Evolutionary conservation across 1,140 invertebrate genomes (phyloP).

Genomic region (Rhysida immarginata): DNA sequence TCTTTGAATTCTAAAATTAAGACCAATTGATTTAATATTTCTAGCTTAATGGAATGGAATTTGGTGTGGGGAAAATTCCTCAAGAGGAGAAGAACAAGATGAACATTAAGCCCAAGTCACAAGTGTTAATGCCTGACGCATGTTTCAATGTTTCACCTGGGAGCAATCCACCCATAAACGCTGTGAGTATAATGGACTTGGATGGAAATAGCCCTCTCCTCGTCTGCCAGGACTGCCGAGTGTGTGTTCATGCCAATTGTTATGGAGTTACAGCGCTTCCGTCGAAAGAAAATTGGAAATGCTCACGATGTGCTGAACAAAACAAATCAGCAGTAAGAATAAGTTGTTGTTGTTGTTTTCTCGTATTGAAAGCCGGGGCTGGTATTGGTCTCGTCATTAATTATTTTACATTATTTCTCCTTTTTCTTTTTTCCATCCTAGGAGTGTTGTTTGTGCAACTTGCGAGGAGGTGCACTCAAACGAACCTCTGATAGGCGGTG

Average conservation of each 20-base stretch:
- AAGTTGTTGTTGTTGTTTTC: not conserved
- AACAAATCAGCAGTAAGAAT: constrained; percentile 10
- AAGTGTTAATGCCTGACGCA: not conserved
- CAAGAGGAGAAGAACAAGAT: too few relatives aligned
- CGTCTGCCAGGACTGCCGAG: constrained; percentile 27
- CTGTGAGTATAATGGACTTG: constrained; percentile 13
- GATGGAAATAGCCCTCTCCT: constrained; percentile 26
- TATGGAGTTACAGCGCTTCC: constrained; percentile 11
- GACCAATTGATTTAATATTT: too few relatives aligned
- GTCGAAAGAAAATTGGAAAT: constrained; percentile 22
- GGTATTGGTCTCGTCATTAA: not conserved
- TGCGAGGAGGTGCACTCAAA: constrained; percentile 46
- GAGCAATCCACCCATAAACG: not conserved
- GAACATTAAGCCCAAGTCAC: too few relatives aligned
- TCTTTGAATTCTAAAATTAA: too few relatives aligned
- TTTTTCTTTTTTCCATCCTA: constrained; percentile 11
- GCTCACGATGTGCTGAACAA: constrained; percentile 22
- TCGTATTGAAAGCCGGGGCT: not conserved
- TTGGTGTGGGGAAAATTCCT: too few relatives aligned
- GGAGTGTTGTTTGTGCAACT: constrained; percentile 37
- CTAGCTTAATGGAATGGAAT: too few relatives aligned
- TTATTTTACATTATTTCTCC: not conserved
- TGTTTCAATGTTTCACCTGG: constrained; percentile 1
- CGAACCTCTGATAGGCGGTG: constrained; percentile 39
- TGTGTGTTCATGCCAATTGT: constrained; percentile 35